Evolutionary conservation across 2,113 vertebrate genomes (phyloP).

Genomic region (Tragelaphus scriptus): DNA sequence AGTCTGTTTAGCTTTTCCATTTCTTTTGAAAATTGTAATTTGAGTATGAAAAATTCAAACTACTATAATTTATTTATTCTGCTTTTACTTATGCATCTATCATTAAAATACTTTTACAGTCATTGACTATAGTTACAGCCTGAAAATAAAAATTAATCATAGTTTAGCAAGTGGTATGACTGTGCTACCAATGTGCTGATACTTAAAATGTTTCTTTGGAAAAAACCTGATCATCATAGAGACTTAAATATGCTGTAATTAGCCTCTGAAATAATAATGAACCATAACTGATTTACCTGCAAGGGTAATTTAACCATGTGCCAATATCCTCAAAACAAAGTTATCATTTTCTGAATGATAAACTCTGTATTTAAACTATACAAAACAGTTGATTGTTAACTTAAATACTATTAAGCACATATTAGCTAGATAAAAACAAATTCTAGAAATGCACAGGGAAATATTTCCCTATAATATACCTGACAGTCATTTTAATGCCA

Average conservation of each 20-base stretch:
- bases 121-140: background rate
- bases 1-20: background rate
- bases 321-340: conserved; percentile 46
- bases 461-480: conserved; percentile 75
- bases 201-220: background rate
- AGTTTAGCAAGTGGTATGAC: background rate
- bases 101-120: background rate
- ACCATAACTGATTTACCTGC: conserved; percentile 40
- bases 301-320: conserved; percentile 57
- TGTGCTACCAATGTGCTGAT: background rate
- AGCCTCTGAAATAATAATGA: conserved; percentile 59
- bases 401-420: conserved; percentile 59
- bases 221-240: conserved; percentile 10
- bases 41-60: background rate
- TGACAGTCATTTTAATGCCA: conserved; percentile 84
- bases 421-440: conserved; percentile 62
- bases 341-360: conserved; percentile 59
- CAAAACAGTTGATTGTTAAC: conserved; percentile 47
- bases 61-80: background rate
- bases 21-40: background rate
- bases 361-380: conserved; percentile 59
- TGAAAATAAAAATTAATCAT: conserved; percentile 28
- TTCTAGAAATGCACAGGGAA: background rate
- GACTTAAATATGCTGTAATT: conserved; percentile 48
- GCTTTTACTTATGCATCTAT: conserved; percentile 14